These are phyloP conservation scores for Diaphora mendica DNA, from an alignment of 2,888 invertebrate species.

Conservation along the genomic window DNA sequence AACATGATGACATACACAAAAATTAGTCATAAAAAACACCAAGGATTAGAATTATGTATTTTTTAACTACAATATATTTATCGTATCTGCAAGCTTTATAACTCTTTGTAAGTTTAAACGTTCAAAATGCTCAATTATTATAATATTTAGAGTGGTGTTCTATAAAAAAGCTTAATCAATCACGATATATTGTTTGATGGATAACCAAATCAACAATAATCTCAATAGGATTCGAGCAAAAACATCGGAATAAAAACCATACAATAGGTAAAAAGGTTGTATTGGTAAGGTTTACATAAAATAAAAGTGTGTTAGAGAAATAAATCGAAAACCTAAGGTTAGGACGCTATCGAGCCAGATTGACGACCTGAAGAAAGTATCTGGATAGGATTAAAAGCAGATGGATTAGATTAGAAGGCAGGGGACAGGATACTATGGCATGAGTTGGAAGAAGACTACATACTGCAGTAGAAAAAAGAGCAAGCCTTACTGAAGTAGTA, in stretches of 20 bases:
- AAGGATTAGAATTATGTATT: background rate
- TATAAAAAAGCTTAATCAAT: slow-evolving; percentile 43
- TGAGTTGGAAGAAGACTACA: too few relatives aligned
- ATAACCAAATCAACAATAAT: slow-evolving; percentile 46
- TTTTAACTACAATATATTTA: background rate
- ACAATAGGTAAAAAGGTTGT: slow-evolving; percentile 24
- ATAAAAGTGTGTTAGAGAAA: background rate
- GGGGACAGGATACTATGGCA: too few relatives aligned
- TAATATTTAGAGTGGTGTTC: slow-evolving; percentile 33
- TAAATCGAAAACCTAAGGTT: background rate
- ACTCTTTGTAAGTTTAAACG: background rate
- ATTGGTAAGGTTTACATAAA: slow-evolving; percentile 38
- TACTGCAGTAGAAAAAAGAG: too few relatives aligned
- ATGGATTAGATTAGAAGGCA: too few relatives aligned
- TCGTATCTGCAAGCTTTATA: background rate
- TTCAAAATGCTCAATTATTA: background rate
- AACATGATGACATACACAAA: too few relatives aligned
- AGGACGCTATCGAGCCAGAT: background rate
- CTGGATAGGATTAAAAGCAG: background rate
- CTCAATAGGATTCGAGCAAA: slow-evolving; percentile 49
- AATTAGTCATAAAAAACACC: background rate
- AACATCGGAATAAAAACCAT: slow-evolving; percentile 47
- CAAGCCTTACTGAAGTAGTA: too few relatives aligned
- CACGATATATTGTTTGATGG: slow-evolving; percentile 25
- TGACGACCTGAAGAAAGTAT: background rate